Percentiles rank a stretch among this genome's conserved stretches.
These are phyloP conservation scores for Drosophila planitibia DNA, from an alignment of 2,888 invertebrate species.

Conservation along the genomic window DNA sequence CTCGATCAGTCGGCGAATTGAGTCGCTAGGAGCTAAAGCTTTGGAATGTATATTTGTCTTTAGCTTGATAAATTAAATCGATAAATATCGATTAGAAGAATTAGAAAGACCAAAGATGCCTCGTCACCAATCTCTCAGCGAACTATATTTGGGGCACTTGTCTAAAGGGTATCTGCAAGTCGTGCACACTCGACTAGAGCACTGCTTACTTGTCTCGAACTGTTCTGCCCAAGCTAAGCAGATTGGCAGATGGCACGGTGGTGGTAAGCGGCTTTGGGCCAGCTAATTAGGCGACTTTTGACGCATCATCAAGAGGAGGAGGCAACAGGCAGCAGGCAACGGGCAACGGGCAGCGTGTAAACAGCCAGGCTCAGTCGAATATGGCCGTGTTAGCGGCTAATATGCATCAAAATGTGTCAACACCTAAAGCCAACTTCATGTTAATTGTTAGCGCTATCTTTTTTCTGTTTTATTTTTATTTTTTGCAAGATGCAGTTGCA, in stretches of 20 bases:
- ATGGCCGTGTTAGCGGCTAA: conserved; percentile 58
- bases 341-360: not conserved
- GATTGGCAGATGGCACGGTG: conserved; percentile 72
- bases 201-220: conserved; percentile 9
- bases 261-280: conserved; percentile 73
- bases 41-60: not conserved
- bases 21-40: not conserved
- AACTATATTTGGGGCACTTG: not conserved
- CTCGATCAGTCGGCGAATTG: not conserved
- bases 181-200: not conserved
- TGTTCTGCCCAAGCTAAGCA: conserved; percentile 58
- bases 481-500: conserved; percentile 1
- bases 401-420: conserved; percentile 81
- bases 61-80: not conserved
- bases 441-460: conserved; percentile 76
- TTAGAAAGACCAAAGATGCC: not conserved
- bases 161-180: not conserved
- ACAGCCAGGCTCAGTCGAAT: conserved; percentile 1
- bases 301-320: conserved; percentile 57
- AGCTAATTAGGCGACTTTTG: conserved; percentile 77
- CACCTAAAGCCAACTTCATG: conserved; percentile 71
- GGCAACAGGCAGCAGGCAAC: not conserved
- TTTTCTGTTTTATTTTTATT: conserved; percentile 1
- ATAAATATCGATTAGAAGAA: not conserved
- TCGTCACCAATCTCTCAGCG: not conserved